Evolutionary conservation across 2,113 vertebrate genomes (phyloP).

Genomic region (Ammospiza caudacuta): DNA sequence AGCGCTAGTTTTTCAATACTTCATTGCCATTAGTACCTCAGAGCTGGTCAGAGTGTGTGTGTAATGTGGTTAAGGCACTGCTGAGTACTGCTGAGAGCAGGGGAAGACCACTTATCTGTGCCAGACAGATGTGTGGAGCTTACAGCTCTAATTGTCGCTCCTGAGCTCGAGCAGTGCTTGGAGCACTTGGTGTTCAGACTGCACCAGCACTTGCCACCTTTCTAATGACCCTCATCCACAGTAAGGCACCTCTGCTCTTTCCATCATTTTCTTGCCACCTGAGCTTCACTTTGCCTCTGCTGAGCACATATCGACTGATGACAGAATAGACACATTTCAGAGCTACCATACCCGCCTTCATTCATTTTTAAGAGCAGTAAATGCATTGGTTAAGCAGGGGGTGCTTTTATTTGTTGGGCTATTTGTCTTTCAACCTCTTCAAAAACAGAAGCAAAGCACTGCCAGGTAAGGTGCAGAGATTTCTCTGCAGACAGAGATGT

Average conservation of each 20-base stretch:
- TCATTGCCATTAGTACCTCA: not conserved
- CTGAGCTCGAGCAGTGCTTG: not conserved
- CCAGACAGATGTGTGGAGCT: not conserved
- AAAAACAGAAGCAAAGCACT: not conserved
- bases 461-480: not conserved
- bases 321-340: not conserved
- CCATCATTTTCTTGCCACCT: not conserved
- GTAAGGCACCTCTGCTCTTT: not conserved
- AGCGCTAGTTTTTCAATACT: not conserved
- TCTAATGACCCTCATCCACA: not conserved
- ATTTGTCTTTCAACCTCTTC: not conserved
- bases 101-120: not conserved
- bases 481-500: not conserved
- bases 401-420: not conserved
- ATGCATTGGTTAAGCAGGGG: not conserved
- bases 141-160: not conserved
- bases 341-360: not conserved
- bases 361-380: not conserved
- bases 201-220: not conserved
- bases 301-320: not conserved
- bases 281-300: not conserved
- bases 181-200: not conserved
- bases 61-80: not conserved
- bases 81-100: not conserved
- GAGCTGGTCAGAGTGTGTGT: not conserved